Evolutionary conservation across 2,113 vertebrate species (phyloP).

Genomic region (Rallus limicola): DNA sequence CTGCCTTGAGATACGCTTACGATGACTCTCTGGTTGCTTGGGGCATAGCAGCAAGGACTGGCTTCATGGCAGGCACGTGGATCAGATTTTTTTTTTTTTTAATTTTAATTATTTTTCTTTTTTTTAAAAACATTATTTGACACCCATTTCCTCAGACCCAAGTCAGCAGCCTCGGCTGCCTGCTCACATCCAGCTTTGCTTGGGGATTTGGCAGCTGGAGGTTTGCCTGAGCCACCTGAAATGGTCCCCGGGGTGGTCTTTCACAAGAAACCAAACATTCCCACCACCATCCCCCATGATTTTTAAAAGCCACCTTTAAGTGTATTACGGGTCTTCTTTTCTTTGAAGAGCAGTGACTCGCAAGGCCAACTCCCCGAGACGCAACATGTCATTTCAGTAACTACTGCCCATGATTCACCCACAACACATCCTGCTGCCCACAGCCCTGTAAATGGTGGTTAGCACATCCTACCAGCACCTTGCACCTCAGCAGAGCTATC

Average conservation of each 20-base stretch:
- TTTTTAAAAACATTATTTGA: neutral
- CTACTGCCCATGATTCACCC: neutral
- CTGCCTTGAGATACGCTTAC: neutral
- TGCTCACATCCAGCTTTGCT: neutral
- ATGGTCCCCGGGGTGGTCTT: neutral
- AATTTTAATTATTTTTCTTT: neutral
- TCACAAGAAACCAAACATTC: neutral
- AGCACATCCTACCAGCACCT: neutral
- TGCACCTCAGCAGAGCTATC: neutral
- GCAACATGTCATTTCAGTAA: neutral
- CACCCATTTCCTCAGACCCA: neutral
- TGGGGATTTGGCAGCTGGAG: neutral
- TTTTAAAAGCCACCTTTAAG: neutral
- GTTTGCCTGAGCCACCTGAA: neutral
- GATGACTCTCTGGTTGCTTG: accelerated
- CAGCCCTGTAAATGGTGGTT: neutral
- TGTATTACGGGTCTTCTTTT: neutral
- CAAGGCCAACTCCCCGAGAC: neutral
- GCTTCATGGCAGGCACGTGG: neutral
- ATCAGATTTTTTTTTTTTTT: neutral
- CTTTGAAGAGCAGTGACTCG: neutral
- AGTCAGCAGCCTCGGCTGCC: neutral
- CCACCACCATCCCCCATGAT: accelerated
- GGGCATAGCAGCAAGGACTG: neutral
- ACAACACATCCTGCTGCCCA: neutral